Conservation (phyloP, 2,113 vertebrate genomes). For the Gambusia affinis region DNA sequence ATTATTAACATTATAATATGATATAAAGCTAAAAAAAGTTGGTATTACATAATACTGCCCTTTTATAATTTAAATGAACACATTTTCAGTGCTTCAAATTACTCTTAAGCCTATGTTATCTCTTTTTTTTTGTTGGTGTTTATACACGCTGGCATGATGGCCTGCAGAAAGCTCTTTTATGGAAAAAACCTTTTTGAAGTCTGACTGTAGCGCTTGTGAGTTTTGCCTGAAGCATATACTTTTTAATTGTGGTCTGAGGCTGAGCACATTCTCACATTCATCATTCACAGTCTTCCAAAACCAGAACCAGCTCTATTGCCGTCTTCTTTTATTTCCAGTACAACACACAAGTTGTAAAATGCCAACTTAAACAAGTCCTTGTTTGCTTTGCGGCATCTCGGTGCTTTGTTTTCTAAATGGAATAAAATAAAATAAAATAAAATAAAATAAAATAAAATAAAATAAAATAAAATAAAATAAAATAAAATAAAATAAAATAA, state of each 20-base stretch:
- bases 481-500: too few species aligned
- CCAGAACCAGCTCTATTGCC: not conserved
- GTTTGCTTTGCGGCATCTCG: not conserved
- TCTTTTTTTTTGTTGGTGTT: too few species aligned
- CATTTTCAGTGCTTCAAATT: too few species aligned
- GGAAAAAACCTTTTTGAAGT: not conserved
- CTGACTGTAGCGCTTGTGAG: not conserved
- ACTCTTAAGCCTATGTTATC: too few species aligned
- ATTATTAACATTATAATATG: too few species aligned
- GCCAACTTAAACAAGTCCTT: not conserved
- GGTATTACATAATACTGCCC: too few species aligned
- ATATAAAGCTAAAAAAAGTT: too few species aligned
- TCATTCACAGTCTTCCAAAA: not conserved
- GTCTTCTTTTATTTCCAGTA: slow-evolving; percentile 40
- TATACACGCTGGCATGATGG: too few species aligned
- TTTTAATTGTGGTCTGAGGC: not conserved
- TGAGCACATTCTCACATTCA: not conserved
- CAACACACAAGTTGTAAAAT: slow-evolving; percentile 6
- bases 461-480: too few species aligned
- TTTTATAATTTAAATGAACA: too few species aligned
- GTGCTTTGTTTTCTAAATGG: not conserved
- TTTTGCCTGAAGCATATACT: not conserved
- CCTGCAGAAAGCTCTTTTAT: not conserved
- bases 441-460: not conserved
- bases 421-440: too few species aligned